Evolutionary conservation across 2,888 invertebrate species (phyloP), one percentile per base, ranked within the genome.

Genomic region (Ochropacha duplaris): DNA sequence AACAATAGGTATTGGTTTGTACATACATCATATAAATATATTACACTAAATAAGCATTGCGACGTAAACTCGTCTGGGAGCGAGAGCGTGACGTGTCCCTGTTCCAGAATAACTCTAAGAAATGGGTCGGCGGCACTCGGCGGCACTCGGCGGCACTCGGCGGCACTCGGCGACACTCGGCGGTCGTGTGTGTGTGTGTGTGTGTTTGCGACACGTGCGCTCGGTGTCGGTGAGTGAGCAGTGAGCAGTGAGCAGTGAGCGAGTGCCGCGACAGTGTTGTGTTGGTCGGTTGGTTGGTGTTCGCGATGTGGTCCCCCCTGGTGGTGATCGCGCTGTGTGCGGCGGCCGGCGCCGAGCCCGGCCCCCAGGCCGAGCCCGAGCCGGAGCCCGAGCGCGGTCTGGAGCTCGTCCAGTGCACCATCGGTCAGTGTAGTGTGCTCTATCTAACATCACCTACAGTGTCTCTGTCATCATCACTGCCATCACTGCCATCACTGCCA

Each of bases 351-450:
- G 12, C 49, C 49, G 61, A 34, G 54, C 34, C 51, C 8, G 28
- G 54, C 50, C 54, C 59, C 54, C 54, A 19, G 31, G 55, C 50
- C 22, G 58, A 55, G 39, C 34, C 26, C 39, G 63, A 68, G 28
- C 63, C 66, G 50, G 60, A 69, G n/a, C n/a, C 50, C 22, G 58
- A 55, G 39, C 34, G 22, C 39, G 63, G 66, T 28, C 63, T 66
- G 50, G 60, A 69, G n/a, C n/a, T n/a, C n/a, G 16, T 71, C n/a
- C n/a, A n/a, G n/a, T n/a, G n/a, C 19, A 54, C 60, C 34, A 64
- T 76, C 54, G 76, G 76, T 76, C 51, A 61, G 69, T 61, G 55
- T 24, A 8, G n/a, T n/a, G n/a, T n/a, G n/a, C n/a, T n/a, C n/a
- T n/a, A n/a, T n/a, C n/a, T n/a, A n/a, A n/a, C n/a, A n/a, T n/a